phyloP scores from a whole-genome alignment of 2,888 invertebrate species.

The Merodon equestris region DNA sequence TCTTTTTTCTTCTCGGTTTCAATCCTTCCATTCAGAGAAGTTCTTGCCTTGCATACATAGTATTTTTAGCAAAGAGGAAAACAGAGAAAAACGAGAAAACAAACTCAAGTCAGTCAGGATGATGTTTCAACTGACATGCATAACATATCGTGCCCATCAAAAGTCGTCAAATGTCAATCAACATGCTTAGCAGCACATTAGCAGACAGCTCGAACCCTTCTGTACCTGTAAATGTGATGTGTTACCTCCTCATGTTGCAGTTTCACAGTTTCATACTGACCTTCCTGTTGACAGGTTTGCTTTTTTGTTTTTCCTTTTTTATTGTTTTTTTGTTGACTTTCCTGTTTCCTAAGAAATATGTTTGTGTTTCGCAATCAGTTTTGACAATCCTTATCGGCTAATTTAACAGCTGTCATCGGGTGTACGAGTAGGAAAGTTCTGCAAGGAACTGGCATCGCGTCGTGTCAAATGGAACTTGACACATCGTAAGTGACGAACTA shows the following conservation, averaged over 20 bases:
- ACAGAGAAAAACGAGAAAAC: conserved; percentile 17
- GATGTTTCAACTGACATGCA: conserved; percentile 65
- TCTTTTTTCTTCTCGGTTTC: conserved; percentile 6
- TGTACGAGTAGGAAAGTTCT: conserved; percentile 33
- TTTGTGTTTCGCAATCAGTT: conserved; percentile 50
- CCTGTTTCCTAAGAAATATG: background rate
- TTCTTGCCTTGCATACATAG: too few species aligned
- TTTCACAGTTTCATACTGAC: conserved; percentile 52
- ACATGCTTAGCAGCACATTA: conserved; percentile 68
- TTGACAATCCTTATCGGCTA: conserved; percentile 67
- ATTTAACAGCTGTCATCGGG: conserved; percentile 64
- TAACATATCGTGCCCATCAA: conserved; percentile 71
- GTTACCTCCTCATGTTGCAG: conserved; percentile 43
- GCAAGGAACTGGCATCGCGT: conserved; percentile 18
- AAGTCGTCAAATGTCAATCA: conserved; percentile 74
- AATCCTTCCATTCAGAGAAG: background rate
- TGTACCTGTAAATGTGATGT: conserved; percentile 15
- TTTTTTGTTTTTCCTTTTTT: conserved; percentile 2
- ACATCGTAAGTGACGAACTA: conserved; percentile 42
- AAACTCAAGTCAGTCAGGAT: conserved; percentile 56
- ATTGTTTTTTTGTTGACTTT: background rate
- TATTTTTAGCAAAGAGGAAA: conserved; percentile 56
- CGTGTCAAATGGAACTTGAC: conserved; percentile 47
- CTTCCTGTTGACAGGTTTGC: conserved; percentile 55
- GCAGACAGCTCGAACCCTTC: conserved; percentile 61